A percentile compares a stretch with the other conserved stretches of the same genome.
Conservation (phyloP, 2,113 vertebrate species). For the Nibea albiflora region DNA sequence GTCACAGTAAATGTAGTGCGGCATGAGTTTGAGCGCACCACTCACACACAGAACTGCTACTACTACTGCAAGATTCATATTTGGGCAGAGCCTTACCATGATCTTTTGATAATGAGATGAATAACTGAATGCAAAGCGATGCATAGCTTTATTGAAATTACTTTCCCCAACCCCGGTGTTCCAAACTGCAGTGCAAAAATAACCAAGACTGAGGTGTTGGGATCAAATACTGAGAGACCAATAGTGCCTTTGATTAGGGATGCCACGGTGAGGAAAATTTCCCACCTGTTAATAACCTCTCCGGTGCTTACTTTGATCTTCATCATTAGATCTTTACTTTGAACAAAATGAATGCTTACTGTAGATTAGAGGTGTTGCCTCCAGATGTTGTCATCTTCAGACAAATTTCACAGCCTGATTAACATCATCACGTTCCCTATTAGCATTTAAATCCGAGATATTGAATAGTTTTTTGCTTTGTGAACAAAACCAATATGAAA, state of each 20-base stretch:
- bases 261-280: too few relatives aligned
- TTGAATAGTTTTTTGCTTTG: too few relatives aligned
- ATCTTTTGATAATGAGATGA: constrained; percentile 44
- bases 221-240: background rate
- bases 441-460: too few relatives aligned
- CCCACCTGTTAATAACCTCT: too few relatives aligned
- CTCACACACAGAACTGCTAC: constrained; percentile 6
- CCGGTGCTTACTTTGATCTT: too few relatives aligned
- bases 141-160: background rate
- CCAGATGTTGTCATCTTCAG: too few relatives aligned
- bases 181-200: background rate
- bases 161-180: background rate
- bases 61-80: constrained; percentile 34
- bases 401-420: too few relatives aligned
- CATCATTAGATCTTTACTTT: too few relatives aligned
- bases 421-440: too few relatives aligned
- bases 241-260: background rate
- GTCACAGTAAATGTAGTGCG: constrained; percentile 50
- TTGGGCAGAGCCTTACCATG: constrained; percentile 7
- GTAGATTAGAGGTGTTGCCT: too few relatives aligned
- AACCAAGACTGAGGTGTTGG: background rate
- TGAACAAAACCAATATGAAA: too few relatives aligned
- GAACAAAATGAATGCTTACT: too few relatives aligned
- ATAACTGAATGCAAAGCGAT: constrained; percentile 34
- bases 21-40: constrained; percentile 11